Percentiles rank a stretch among this genome's conserved stretches.
Conservation (phyloP, 2,113 vertebrate species). For the Pycnonotus jocosus region DNA sequence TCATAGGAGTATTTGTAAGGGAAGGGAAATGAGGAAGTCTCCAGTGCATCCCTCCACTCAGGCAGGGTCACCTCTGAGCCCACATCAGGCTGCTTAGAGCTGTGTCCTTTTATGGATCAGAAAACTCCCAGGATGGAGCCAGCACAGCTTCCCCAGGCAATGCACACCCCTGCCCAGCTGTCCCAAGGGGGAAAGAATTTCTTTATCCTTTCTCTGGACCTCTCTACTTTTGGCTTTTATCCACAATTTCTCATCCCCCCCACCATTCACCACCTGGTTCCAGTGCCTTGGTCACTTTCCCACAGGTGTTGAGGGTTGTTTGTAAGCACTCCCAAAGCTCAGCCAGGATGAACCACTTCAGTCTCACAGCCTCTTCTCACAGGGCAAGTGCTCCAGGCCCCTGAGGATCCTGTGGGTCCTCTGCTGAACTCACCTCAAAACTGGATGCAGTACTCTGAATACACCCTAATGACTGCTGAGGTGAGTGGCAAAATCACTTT, state of each 20-base stretch:
- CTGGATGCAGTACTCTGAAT: not conserved
- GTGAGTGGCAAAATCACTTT: not conserved
- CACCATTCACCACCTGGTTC: not conserved
- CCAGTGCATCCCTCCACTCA: not conserved
- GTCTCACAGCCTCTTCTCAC: not conserved
- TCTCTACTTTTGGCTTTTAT: not conserved
- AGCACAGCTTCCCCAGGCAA: not conserved
- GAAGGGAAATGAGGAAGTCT: not conserved
- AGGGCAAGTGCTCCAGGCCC: not conserved
- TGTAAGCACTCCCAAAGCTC: not conserved
- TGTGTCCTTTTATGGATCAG: not conserved
- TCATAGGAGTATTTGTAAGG: not conserved
- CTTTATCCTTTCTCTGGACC: not conserved
- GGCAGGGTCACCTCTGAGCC: not conserved
- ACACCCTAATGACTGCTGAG: not conserved
- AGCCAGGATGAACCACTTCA: not conserved
- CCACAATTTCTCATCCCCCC: not conserved
- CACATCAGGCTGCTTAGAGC: not conserved
- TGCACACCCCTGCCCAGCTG: not conserved
- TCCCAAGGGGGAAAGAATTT: accelerated
- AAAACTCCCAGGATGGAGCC: not conserved
- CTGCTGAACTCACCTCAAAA: not conserved
- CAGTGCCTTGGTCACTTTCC: not conserved
- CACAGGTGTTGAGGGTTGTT: not conserved
- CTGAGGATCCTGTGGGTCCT: not conserved